Evolutionary conservation across 2,113 vertebrate genomes (phyloP), one percentile per base, ranked within the genome.

Genomic region (Amphilophus citrinellus): DNA sequence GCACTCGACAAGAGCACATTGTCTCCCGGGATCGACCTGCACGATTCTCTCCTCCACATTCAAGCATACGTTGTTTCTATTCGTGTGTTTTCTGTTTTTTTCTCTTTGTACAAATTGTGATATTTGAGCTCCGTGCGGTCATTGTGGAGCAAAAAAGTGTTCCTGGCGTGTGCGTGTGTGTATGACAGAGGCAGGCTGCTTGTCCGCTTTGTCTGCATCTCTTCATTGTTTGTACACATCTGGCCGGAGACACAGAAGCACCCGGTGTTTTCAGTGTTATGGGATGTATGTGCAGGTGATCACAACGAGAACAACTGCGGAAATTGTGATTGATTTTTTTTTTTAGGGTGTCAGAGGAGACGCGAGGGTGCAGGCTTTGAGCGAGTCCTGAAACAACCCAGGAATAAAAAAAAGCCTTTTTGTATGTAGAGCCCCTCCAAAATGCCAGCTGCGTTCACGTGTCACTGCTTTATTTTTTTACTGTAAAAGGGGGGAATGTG

Each of bases 151-250:
- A 66, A 44, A 65, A 89, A 91, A 90, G 91, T 91, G 89, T 80
- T 62, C 77, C 57, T 78, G 79, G 66, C 53, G 10, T 80, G 56
- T 68, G 24, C 84, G 71, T 71, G 75, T 71, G 75, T 50, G 73
- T 68, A 14, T 68, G 65, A 68, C 65, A 50, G 22, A 42, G 78
- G 76, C 83, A 79, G 79, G 80, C 83, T 85, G 87, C 84, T 86
- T 87, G 76, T 91, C 87, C 87, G 95, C 96, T 96, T 96, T 96
- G 96, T 96, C 95, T 94, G 56, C 94, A 84, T 92, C 88, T 89
- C 91, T 84, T 95, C 92, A 95, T 96, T 96, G 95, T 96, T 94
- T 94, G 94, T 92, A 94, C 90, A 94, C 93, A 95, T 92, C 89
- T 88, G 86, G 88, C 79, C 37, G 80, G 58, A 84, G 88, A 87